Evolutionary conservation across 2,888 invertebrate genomes (phyloP).

Genomic region (Pocota personata): DNA sequence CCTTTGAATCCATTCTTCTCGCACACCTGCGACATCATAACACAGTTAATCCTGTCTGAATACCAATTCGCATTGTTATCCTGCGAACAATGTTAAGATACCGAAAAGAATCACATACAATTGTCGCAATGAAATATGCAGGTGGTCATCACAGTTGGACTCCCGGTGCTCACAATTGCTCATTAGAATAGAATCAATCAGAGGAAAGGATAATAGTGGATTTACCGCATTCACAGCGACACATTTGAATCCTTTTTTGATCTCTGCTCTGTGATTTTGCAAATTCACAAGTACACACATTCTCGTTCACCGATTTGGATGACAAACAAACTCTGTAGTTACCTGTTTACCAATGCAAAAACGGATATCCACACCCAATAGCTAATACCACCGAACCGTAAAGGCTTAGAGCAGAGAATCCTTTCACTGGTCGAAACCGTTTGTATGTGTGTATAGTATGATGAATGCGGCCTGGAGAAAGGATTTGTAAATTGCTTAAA

Average conservation of each 20-base stretch:
- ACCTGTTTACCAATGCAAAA: slow-evolving; percentile 36
- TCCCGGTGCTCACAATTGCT: slow-evolving; percentile 31
- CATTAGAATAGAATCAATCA: slow-evolving; percentile 60
- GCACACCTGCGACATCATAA: slow-evolving; percentile 55
- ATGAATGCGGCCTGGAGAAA: slow-evolving; percentile 1
- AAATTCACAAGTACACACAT: slow-evolving; percentile 37
- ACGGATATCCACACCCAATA: slow-evolving; percentile 1
- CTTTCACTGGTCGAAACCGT: background rate
- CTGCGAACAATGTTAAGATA: slow-evolving; percentile 37
- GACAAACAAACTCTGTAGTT: slow-evolving; percentile 37
- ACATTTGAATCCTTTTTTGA: slow-evolving; percentile 61
- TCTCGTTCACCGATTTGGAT: slow-evolving; percentile 20
- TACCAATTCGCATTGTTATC: slow-evolving; percentile 51
- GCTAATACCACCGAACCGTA: slow-evolving; percentile 34
- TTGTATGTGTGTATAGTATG: background rate
- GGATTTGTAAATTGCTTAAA: slow-evolving; percentile 62
- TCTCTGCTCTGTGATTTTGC: slow-evolving; percentile 58
- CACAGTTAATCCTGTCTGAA: slow-evolving; percentile 32
- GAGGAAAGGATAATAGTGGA: slow-evolving; percentile 62
- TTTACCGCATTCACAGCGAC: slow-evolving; percentile 56
- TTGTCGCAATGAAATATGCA: slow-evolving; percentile 53
- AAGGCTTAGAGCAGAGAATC: slow-evolving; percentile 30
- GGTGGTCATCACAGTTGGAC: slow-evolving; percentile 52
- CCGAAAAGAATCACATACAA: slow-evolving; percentile 39
- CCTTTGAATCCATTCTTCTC: slow-evolving; percentile 18